Evolutionary conservation across 2,888 invertebrate genomes (phyloP).

Genomic region (Anthoptus insignis): DNA sequence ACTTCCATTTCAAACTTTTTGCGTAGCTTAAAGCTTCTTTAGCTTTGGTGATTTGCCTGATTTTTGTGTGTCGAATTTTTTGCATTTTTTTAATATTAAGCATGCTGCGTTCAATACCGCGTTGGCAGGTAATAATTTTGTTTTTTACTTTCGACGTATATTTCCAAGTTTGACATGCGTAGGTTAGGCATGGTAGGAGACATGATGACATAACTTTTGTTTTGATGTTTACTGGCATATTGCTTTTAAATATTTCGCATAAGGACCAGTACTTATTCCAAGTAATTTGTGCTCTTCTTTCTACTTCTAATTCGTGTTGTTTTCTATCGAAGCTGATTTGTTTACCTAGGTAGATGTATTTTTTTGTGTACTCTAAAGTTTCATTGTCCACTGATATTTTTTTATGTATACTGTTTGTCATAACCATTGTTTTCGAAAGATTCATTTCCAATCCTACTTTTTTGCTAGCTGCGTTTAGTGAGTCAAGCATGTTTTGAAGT

Average conservation of each 20-base stretch:
- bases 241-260: slow-evolving; percentile 46
- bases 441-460: slow-evolving; percentile 39
- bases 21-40: too few species aligned
- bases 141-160: slow-evolving; percentile 4
- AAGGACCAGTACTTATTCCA: slow-evolving; percentile 47
- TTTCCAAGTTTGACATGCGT: slow-evolving; percentile 43
- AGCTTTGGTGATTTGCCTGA: too few species aligned
- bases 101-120: slow-evolving; percentile 22
- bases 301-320: slow-evolving; percentile 38
- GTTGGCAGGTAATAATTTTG: slow-evolving; percentile 18
- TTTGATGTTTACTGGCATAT: slow-evolving; percentile 41
- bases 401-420: slow-evolving; percentile 39
- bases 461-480: slow-evolving; percentile 38
- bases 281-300: slow-evolving; percentile 41
- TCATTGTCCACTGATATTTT: slow-evolving; percentile 33
- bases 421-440: slow-evolving; percentile 39
- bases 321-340: slow-evolving; percentile 39
- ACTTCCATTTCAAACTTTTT: too few species aligned
- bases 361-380: slow-evolving; percentile 4
- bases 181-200: slow-evolving; percentile 44
- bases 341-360: slow-evolving; percentile 43
- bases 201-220: slow-evolving; percentile 42
- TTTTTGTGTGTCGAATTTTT: too few species aligned
- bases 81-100: slow-evolving; percentile 18
- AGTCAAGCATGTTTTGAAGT: slow-evolving; percentile 37